A percentile compares a stretch with the other conserved stretches of the same genome.
Conservation (phyloP, 53 echinoderm and acorn worm genomes). For the Astropecten irregularis region DNA sequence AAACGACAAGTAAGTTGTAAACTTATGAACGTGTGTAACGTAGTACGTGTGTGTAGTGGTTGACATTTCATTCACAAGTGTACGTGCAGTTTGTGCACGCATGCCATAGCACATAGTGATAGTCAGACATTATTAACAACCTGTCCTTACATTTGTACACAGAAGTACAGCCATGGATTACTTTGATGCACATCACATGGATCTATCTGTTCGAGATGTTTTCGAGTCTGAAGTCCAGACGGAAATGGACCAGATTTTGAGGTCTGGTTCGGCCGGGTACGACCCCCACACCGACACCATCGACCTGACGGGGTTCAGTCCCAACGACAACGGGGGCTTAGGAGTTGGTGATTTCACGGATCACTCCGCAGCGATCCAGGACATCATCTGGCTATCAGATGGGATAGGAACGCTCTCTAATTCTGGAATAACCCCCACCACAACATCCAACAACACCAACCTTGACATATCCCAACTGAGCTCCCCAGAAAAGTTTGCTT, state of each 20-base stretch:
- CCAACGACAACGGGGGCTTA: slow-evolving; percentile 19
- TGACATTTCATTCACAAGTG: slow-evolving; percentile 37
- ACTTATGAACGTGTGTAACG: no score
- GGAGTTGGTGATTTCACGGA: not conserved
- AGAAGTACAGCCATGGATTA: slow-evolving; percentile 78
- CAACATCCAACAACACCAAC: slow-evolving; percentile 45
- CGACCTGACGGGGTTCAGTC: slow-evolving; percentile 31
- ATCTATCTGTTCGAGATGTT: slow-evolving; percentile 88
- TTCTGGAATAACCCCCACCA: slow-evolving; percentile 15
- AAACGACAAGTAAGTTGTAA: slow-evolving; percentile 15
- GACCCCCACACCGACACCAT: slow-evolving; percentile 56
- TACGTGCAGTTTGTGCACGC: no score
- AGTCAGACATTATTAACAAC: no score
- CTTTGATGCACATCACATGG: slow-evolving; percentile 72
- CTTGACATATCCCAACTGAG: slow-evolving; percentile 77
- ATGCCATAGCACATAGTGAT: no score
- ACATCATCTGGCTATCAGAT: slow-evolving; percentile 38
- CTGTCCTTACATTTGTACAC: not conserved
- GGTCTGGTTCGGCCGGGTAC: slow-evolving; percentile 79
- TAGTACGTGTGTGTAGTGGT: slow-evolving; percentile 14
- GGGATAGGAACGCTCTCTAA: slow-evolving; percentile 1
- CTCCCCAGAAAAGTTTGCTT: slow-evolving; percentile 73
- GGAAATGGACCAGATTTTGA: slow-evolving; percentile 94
- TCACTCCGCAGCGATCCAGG: not conserved
- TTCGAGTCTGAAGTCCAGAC: slow-evolving; percentile 92